A percentile compares a stretch with the other conserved stretches of the same genome.
These are phyloP conservation scores for Coelinius sp. DNA, from an alignment of 2,888 invertebrate genomes.

Conservation along the genomic window DNA sequence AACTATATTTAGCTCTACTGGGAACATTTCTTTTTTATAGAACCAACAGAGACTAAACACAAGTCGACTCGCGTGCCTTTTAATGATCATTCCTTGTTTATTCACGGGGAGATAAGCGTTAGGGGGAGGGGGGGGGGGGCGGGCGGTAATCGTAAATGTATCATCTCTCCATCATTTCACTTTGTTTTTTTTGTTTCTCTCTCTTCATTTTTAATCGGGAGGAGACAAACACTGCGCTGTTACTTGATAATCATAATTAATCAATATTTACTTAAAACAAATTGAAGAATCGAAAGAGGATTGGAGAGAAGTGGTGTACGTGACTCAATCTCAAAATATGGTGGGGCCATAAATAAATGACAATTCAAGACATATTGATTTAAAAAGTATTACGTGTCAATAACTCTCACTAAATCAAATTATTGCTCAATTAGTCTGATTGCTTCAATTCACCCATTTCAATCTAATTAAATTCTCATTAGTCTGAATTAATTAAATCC, in stretches of 20 bases:
- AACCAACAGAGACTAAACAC: constrained; percentile 10
- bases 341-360: constrained; percentile 7
- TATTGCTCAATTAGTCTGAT: no score
- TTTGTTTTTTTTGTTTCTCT: neutral
- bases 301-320: neutral
- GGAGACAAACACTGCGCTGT: neutral
- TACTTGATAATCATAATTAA: constrained; percentile 4
- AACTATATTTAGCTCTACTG: neutral
- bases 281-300: neutral
- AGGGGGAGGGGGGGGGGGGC: neutral
- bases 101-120: neutral
- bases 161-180: constrained; percentile 10
- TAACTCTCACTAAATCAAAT: no score
- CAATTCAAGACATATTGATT: constrained; percentile 2
- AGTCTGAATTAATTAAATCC: neutral
- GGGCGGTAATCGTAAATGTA: constrained; percentile 12
- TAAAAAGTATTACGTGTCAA: no score
- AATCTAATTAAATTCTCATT: no score
- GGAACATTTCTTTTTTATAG: constrained; percentile 3
- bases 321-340: constrained; percentile 4
- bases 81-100: constrained; percentile 18
- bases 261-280: constrained; percentile 15
- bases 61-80: constrained; percentile 24
- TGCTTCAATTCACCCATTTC: no score
- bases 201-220: neutral